These are phyloP conservation scores for Polymixis flavicincta DNA, from an alignment of 2,888 invertebrate species.

Conservation along the genomic window DNA sequence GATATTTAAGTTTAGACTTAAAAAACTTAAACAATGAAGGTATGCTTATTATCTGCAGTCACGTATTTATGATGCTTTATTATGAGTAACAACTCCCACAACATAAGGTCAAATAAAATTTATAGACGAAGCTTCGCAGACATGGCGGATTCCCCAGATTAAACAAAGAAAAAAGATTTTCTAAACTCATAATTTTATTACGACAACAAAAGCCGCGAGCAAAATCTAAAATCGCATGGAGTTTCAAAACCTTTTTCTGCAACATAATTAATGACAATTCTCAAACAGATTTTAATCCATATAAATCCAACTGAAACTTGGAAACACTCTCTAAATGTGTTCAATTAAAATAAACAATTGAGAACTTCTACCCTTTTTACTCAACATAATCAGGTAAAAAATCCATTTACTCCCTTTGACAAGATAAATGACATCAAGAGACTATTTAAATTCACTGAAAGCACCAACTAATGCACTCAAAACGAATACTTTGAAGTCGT, in stretches of 20 bases:
- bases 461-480: slow-evolving; percentile 44
- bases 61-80: background rate
- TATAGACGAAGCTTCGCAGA: background rate
- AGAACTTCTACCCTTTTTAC: slow-evolving; percentile 28
- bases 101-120: background rate
- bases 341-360: slow-evolving; percentile 43
- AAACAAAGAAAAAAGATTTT: background rate
- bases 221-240: background rate
- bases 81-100: background rate
- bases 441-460: slow-evolving; percentile 37
- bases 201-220: background rate
- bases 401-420: slow-evolving; percentile 52
- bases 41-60: background rate
- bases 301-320: background rate
- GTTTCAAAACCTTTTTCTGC: slow-evolving; percentile 9
- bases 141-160: background rate
- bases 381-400: slow-evolving; percentile 46
- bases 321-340: slow-evolving; percentile 21
- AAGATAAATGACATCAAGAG: slow-evolving; percentile 41
- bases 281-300: slow-evolving; percentile 1
- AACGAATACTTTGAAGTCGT: slow-evolving; percentile 30
- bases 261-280: background rate
- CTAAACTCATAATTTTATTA: background rate
- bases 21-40: background rate
- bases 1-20: background rate